These are phyloP conservation scores for Melolontha melolontha DNA, from an alignment of 2,888 invertebrate genomes.

Conservation along the genomic window DNA sequence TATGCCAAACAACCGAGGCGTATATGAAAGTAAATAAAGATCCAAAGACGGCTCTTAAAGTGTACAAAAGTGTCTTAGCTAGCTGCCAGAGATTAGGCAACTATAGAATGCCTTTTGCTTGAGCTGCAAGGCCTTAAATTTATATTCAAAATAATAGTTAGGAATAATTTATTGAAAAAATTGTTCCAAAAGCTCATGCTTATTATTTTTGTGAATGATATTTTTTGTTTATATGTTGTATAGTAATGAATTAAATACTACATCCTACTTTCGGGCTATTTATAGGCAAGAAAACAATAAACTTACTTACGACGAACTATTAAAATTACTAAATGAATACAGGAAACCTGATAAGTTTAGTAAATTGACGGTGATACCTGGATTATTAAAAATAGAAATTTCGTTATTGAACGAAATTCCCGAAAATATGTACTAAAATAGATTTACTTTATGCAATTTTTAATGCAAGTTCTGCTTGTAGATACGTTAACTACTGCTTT, in stretches of 20 bases:
- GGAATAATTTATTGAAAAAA: too few species aligned
- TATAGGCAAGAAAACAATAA: conserved; percentile 91
- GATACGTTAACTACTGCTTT: conserved; percentile 88
- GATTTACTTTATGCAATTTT: neutral
- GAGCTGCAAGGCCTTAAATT: conserved; percentile 84
- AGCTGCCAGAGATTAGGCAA: conserved; percentile 87
- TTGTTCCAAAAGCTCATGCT: too few species aligned
- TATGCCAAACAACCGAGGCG: conserved; percentile 86
- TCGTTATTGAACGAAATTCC: conserved; percentile 78
- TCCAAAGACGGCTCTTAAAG: conserved; percentile 81
- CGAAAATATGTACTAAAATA: conserved; percentile 70
- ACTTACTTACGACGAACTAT: conserved; percentile 89
- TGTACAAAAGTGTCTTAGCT: conserved; percentile 82
- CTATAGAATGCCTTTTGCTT: conserved; percentile 97
- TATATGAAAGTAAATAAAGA: conserved; percentile 87
- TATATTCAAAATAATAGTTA: too few species aligned
- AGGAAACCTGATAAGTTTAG: conserved; percentile 92
- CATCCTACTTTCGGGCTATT: conserved; percentile 86
- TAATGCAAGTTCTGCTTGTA: conserved; percentile 61
- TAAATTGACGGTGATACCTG: conserved; percentile 90
- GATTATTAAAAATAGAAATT: conserved; percentile 83
- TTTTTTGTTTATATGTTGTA: conserved; percentile 72
- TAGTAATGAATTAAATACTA: conserved; percentile 86
- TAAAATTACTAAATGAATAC: conserved; percentile 88
- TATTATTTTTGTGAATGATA: too few species aligned